Evolutionary conservation across 2,797 vertebrate genomes (phyloP).

Genomic region (Aselliscus stoliczkanus): DNA sequence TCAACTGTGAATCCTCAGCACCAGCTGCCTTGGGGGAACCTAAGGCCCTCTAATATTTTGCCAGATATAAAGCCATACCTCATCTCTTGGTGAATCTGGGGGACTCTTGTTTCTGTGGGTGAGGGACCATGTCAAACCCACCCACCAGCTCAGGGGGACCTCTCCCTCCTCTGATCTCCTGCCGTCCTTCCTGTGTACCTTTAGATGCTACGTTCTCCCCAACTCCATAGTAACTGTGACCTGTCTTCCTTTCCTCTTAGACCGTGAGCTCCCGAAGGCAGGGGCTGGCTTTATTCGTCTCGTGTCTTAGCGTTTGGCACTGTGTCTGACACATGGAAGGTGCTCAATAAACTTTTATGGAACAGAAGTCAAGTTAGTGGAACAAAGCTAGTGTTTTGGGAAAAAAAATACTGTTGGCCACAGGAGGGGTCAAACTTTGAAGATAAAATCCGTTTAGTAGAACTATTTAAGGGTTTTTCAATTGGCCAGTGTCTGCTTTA

Average conservation of each 20-base stretch:
- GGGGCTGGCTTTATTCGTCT: background rate
- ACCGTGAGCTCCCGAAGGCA: background rate
- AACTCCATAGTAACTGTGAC: background rate
- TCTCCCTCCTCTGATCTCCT: background rate
- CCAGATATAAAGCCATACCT: background rate
- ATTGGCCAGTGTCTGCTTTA: background rate
- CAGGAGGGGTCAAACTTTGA: background rate
- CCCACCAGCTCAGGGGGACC: background rate
- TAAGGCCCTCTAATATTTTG: background rate
- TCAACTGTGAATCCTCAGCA: background rate
- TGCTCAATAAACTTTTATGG: constrained; percentile 15
- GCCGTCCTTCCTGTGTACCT: background rate
- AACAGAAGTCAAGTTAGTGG: background rate
- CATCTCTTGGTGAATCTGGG: background rate
- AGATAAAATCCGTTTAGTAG: background rate
- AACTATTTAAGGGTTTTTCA: background rate
- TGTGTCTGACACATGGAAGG: background rate
- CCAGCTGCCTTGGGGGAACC: accelerated
- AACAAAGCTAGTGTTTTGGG: background rate
- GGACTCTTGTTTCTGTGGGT: background rate
- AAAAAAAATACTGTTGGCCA: background rate
- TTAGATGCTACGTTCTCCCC: background rate
- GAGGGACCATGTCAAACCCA: background rate
- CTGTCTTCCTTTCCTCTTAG: background rate
- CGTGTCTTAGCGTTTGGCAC: background rate